Conservation (phyloP, 2,113 vertebrate genomes). For the Raphicerus campestris region DNA sequence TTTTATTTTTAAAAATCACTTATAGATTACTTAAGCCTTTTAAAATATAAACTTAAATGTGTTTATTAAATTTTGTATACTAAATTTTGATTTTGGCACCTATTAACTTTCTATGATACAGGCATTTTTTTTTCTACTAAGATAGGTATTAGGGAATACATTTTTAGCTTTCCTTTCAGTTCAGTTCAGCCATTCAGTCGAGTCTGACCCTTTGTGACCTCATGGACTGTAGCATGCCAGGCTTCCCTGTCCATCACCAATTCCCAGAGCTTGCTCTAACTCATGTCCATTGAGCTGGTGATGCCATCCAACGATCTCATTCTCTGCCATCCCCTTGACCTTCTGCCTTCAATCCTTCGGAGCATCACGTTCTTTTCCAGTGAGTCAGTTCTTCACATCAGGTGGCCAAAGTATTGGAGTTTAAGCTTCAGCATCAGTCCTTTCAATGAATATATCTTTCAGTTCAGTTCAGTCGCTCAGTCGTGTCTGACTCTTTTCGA, state of each 20-base stretch:
- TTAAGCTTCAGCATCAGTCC: background rate
- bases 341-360: background rate
- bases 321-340: background rate
- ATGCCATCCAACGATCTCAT: background rate
- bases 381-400: background rate
- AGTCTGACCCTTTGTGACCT: background rate
- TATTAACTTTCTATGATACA: background rate
- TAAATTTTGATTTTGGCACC: background rate
- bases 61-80: background rate
- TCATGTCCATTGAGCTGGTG: background rate
- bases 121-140: background rate
- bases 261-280: background rate
- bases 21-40: background rate
- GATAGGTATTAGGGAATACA: background rate
- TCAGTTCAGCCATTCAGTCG: accelerated
- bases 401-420: background rate
- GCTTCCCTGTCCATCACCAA: background rate
- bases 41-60: background rate
- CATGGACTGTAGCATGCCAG: background rate
- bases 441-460: background rate
- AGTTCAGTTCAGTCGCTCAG: too few relatives aligned
- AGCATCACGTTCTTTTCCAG: background rate
- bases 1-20: background rate
- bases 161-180: background rate
- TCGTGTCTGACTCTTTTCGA: accelerated